Evolutionary conservation across 2,113 vertebrate genomes (phyloP).

Genomic region (Sapayoa aenigma): DNA sequence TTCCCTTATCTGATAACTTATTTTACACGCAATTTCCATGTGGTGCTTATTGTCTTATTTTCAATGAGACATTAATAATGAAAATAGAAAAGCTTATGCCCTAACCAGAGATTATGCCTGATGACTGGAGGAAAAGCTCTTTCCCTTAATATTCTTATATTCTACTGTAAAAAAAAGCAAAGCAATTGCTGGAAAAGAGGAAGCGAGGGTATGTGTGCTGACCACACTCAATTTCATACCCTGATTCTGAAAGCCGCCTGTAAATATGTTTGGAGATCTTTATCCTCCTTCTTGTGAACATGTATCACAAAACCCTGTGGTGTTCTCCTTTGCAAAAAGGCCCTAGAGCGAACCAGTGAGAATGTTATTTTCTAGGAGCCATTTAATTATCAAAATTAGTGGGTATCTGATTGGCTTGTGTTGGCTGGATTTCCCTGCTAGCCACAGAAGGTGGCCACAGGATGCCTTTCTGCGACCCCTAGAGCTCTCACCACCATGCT

Average conservation of each 20-base stretch:
- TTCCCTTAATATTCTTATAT: background rate
- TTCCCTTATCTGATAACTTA: background rate
- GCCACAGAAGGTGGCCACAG: fast-evolving
- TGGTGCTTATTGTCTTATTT: background rate
- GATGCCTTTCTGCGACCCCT: background rate
- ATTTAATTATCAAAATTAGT: background rate
- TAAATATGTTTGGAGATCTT: background rate
- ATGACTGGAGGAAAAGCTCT: background rate
- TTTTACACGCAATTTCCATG: background rate
- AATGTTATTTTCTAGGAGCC: background rate
- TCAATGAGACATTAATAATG: background rate
- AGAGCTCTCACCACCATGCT: background rate
- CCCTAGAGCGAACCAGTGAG: background rate
- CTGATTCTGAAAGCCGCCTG: background rate
- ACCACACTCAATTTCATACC: background rate
- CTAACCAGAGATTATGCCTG: background rate
- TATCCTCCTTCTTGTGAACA: background rate
- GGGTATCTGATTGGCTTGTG: background rate
- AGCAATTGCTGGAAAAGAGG: background rate
- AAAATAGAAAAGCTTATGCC: background rate
- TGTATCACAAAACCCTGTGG: background rate
- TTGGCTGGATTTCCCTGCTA: background rate
- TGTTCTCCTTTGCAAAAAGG: background rate
- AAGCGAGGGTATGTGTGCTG: background rate
- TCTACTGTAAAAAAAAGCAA: background rate